phyloP scores from a whole-genome alignment of 1,140 invertebrate genomes.

The Arion vulgaris region DNA sequence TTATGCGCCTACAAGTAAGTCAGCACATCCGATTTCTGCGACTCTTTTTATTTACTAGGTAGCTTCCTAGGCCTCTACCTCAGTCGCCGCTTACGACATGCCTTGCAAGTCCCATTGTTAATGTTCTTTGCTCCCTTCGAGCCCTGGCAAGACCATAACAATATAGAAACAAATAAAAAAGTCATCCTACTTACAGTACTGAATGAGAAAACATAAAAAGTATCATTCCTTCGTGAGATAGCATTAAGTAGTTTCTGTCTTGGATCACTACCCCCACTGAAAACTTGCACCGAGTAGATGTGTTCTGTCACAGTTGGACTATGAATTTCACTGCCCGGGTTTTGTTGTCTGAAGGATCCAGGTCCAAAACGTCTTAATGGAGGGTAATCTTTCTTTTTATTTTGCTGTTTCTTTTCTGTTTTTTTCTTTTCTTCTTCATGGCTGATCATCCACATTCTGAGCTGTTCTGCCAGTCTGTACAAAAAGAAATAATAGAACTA shows the following conservation, averaged over 20 bases:
- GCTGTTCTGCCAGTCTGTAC: conserved; percentile 81
- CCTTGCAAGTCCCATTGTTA: no score
- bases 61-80: no score
- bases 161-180: not conserved
- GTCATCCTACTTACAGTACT: conserved; percentile 63
- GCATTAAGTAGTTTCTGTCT: conserved; percentile 80
- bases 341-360: not conserved
- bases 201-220: conserved; percentile 94
- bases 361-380: conserved; percentile 22
- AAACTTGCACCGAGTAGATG: conserved; percentile 62
- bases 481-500: not conserved
- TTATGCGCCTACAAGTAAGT: no score
- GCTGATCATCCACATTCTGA: conserved; percentile 82
- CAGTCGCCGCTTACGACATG: no score
- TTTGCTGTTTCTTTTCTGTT: conserved; percentile 44
- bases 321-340: not conserved
- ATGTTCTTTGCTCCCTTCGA: no score
- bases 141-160: no score
- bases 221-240: conserved; percentile 88
- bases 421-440: conserved; percentile 66
- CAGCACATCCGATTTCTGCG: no score
- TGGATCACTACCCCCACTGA: conserved; percentile 54
- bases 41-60: no score
- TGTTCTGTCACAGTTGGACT: not conserved
- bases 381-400: conserved; percentile 37